A percentile compares a stretch with the other conserved stretches of the same genome.
Conservation (phyloP, 2,888 invertebrate genomes). For the Pinctada fucata region DNA sequence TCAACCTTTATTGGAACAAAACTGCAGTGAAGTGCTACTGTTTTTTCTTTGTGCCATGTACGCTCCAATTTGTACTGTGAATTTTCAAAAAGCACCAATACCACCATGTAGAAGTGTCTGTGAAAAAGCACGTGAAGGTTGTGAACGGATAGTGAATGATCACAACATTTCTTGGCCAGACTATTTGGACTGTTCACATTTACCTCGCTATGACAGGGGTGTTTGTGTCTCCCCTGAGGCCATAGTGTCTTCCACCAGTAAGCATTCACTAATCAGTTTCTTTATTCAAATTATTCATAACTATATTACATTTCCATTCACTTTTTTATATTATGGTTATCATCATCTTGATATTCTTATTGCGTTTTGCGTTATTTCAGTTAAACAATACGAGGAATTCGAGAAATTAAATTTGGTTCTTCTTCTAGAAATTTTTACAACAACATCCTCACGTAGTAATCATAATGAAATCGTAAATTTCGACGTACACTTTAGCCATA, state of each 20-base stretch:
- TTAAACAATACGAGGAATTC: too few relatives aligned
- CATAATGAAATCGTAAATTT: too few relatives aligned
- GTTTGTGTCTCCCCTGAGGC: conserved; percentile 71
- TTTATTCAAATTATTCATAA: not conserved
- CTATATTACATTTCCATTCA: not conserved
- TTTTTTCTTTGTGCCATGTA: conserved; percentile 73
- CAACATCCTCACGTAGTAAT: too few relatives aligned
- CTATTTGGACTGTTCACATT: conserved; percentile 62
- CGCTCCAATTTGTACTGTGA: conserved; percentile 71
- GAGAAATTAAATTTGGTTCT: too few relatives aligned
- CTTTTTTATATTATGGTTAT: not conserved
- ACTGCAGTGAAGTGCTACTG: conserved; percentile 67
- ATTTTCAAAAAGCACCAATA: conserved; percentile 67
- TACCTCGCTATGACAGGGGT: conserved; percentile 70
- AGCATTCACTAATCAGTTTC: not conserved
- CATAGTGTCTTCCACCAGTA: conserved; percentile 57
- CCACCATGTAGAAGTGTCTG: conserved; percentile 72
- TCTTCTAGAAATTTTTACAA: too few relatives aligned
- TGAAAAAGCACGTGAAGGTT: conserved; percentile 63
- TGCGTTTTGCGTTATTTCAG: too few relatives aligned
- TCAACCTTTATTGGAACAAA: conserved; percentile 63
- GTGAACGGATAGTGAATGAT: conserved; percentile 68
- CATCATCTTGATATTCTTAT: not conserved
- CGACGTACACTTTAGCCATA: too few relatives aligned
- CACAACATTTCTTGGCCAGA: conserved; percentile 72